These are phyloP conservation scores for Protomyctophum bolini DNA, from an alignment of 2,113 vertebrate species.

Conservation along the genomic window DNA sequence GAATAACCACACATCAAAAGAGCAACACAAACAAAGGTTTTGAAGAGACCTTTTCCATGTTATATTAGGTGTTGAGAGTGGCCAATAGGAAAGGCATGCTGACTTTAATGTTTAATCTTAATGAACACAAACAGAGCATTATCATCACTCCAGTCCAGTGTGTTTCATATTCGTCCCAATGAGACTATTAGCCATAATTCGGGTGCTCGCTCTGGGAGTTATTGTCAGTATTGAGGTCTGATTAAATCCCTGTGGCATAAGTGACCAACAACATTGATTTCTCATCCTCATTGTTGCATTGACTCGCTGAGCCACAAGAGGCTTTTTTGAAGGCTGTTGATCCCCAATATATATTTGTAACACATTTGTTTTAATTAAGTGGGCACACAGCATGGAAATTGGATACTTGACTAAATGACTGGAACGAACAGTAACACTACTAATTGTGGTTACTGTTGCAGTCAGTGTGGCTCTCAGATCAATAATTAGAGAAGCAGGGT, in stretches of 20 bases:
- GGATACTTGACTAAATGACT: constrained; percentile 79
- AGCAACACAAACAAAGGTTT: constrained; percentile 10
- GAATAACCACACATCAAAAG: constrained; percentile 38
- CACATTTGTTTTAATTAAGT: constrained; percentile 86
- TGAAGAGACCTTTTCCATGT: constrained; percentile 24
- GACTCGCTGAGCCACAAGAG: constrained; percentile 73
- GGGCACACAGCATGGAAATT: constrained; percentile 81
- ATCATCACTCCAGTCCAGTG: not conserved
- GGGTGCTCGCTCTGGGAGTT: constrained; percentile 55
- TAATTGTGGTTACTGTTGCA: constrained; percentile 78
- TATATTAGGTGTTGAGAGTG: constrained; percentile 16
- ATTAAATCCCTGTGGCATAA: constrained; percentile 77
- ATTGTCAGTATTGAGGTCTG: constrained; percentile 72
- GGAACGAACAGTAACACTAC: constrained; percentile 75
- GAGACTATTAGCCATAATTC: constrained; percentile 64
- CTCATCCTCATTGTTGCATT: constrained; percentile 76
- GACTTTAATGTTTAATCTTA: constrained; percentile 49
- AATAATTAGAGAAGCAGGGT: constrained; percentile 74
- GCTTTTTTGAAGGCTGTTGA: constrained; percentile 73
- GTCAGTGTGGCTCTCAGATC: constrained; percentile 63
- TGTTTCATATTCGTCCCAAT: constrained; percentile 51
- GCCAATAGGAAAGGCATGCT: not conserved
- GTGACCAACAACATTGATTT: constrained; percentile 79
- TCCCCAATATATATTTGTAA: constrained; percentile 80
- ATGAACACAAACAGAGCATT: constrained; percentile 23